A percentile compares a stretch with the other conserved stretches of the same genome.
These are phyloP conservation scores for Enhydra lutris DNA, from an alignment of 2,113 vertebrate genomes.

Conservation along the genomic window DNA sequence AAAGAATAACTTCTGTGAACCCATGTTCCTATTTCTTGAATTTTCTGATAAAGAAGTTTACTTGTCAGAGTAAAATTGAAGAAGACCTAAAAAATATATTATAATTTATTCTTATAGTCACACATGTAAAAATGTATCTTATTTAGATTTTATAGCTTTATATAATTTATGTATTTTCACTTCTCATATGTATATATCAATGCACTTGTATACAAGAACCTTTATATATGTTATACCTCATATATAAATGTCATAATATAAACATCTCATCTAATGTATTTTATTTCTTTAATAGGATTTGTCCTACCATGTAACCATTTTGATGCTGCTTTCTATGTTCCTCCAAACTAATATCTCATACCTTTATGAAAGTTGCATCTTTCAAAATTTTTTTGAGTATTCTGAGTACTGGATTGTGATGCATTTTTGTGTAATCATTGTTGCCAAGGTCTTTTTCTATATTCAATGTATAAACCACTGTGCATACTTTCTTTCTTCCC, in stretches of 20 bases:
- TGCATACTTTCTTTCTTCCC: background rate
- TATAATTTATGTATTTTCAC: background rate
- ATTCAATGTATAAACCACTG: background rate
- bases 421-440: background rate
- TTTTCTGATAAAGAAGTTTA: background rate
- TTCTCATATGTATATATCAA: background rate
- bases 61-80: background rate
- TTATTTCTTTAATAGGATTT: slow-evolving; percentile 18
- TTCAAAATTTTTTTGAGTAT: background rate
- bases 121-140: background rate
- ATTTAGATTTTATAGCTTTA: background rate
- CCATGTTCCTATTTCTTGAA: background rate
- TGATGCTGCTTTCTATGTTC: background rate
- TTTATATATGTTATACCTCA: background rate
- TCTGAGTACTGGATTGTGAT: background rate
- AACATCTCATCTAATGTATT: background rate
- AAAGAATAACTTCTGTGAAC: background rate
- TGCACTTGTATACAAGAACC: background rate
- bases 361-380: background rate
- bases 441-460: background rate
- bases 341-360: background rate
- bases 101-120: background rate
- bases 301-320: background rate
- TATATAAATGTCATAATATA: background rate
- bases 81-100: background rate